These are phyloP conservation scores for Drosophila pallidifrons DNA, from an alignment of 1,140 invertebrate genomes.

Conservation along the genomic window DNA sequence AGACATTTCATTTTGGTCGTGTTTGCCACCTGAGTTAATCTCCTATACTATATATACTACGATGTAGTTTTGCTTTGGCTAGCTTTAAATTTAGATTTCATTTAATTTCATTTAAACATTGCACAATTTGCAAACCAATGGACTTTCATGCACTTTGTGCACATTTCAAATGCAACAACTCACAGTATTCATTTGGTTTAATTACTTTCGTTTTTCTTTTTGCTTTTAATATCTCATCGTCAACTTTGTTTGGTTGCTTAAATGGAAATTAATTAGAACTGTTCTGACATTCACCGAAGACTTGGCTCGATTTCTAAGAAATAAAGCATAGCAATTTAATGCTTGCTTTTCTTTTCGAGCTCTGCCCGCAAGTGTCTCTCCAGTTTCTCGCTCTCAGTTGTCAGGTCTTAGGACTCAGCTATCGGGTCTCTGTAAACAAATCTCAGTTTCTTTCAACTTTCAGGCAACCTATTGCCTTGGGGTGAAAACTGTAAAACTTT, in stretches of 20 bases:
- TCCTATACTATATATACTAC: not conserved
- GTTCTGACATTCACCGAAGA: too few species aligned
- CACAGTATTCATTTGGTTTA: conserved; percentile 11
- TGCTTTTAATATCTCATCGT: not conserved
- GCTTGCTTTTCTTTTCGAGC: not conserved
- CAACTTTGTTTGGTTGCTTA: not conserved
- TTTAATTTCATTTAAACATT: conserved; percentile 39
- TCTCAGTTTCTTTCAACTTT: conserved; percentile 6
- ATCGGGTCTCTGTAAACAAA: not conserved
- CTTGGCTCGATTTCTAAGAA: conserved; percentile 2
- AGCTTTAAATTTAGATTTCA: not conserved
- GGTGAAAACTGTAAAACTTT: conserved; percentile 7
- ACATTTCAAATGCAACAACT: conserved; percentile 16
- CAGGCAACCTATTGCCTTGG: conserved; percentile 1
- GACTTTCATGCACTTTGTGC: conserved; percentile 7
- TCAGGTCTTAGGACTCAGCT: not conserved
- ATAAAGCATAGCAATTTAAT: not conserved
- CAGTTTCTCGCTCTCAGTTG: not conserved
- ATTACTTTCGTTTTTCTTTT: conserved; percentile 5
- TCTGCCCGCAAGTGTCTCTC: not conserved
- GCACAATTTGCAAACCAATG: conserved; percentile 15
- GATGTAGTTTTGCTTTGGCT: not conserved
- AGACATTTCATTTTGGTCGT: not conserved
- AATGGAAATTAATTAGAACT: not conserved
- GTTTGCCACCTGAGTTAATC: conserved; percentile 23